phyloP scores from a whole-genome alignment of 2,888 invertebrate species.

The Phrixothrix hirtus region DNA sequence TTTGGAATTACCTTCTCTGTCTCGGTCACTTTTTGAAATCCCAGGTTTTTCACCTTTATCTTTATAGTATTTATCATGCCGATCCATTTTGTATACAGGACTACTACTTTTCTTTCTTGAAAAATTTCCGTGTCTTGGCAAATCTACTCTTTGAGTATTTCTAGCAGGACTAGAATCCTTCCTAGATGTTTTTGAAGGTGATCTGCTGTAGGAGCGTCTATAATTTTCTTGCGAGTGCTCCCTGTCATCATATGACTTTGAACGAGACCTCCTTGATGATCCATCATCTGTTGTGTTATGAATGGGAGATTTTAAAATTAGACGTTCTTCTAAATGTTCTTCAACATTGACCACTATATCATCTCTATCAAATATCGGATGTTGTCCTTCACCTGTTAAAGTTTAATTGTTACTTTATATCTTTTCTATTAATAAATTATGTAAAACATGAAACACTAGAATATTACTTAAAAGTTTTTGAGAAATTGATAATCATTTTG shows the following conservation, averaged over 20 bases:
- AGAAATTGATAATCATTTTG: too few relatives aligned
- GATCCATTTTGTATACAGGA: neutral
- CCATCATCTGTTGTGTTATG: neutral
- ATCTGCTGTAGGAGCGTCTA: slow-evolving; percentile 6
- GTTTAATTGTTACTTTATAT: too few relatives aligned
- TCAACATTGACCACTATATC: slow-evolving; percentile 22
- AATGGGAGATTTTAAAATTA: slow-evolving; percentile 18
- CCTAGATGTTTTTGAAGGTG: slow-evolving; percentile 10
- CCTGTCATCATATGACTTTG: slow-evolving; percentile 1
- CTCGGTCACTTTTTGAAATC: slow-evolving; percentile 2
- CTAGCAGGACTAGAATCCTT: neutral
- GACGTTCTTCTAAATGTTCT: slow-evolving; percentile 21
- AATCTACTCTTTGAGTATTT: neutral
- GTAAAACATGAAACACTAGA: too few relatives aligned
- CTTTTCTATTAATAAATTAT: too few relatives aligned
- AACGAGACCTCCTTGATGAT: slow-evolving; percentile 1
- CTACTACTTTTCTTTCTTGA: neutral
- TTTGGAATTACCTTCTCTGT: neutral
- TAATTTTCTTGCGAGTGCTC: slow-evolving; percentile 9
- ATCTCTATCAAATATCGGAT: slow-evolving; percentile 24
- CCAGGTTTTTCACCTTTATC: slow-evolving; percentile 16
- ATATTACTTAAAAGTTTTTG: too few relatives aligned
- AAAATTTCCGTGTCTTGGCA: slow-evolving; percentile 1
- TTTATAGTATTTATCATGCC: slow-evolving; percentile 1
- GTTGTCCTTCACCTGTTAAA: slow-evolving; percentile 26